These are phyloP conservation scores for Lates calcarifer DNA, from an alignment of 2,113 vertebrate species.

Conservation along the genomic window DNA sequence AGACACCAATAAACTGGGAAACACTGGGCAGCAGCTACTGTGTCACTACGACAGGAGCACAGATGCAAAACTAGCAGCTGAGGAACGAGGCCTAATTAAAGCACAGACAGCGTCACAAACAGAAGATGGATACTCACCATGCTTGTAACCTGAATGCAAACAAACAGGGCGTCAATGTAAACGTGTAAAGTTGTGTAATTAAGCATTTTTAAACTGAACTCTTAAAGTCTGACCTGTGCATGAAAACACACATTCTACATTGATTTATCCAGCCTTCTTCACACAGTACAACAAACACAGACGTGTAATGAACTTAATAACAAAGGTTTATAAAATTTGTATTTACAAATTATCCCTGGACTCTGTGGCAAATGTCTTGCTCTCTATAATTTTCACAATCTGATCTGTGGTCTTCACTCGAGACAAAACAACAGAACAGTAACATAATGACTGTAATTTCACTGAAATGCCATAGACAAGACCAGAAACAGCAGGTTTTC, in stretches of 20 bases:
- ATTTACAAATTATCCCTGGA: slow-evolving; percentile 51
- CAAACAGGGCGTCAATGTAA: slow-evolving; percentile 85
- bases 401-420: slow-evolving; percentile 52
- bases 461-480: slow-evolving; percentile 77
- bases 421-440: slow-evolving; percentile 59
- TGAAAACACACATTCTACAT: background rate
- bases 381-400: slow-evolving; percentile 60
- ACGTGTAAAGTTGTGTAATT: slow-evolving; percentile 25
- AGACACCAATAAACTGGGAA: slow-evolving; percentile 38
- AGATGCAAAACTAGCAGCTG: slow-evolving; percentile 50
- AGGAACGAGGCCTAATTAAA: slow-evolving; percentile 80
- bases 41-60: slow-evolving; percentile 50
- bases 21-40: slow-evolving; percentile 54
- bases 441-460: slow-evolving; percentile 79
- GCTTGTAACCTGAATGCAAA: slow-evolving; percentile 98
- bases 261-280: background rate
- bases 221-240: background rate
- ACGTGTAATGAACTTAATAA: slow-evolving; percentile 32
- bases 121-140: slow-evolving; percentile 95
- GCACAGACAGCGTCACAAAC: slow-evolving; percentile 84
- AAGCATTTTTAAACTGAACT: background rate
- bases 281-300: slow-evolving; percentile 26
- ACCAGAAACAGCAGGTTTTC: slow-evolving; percentile 87
- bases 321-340: slow-evolving; percentile 46
- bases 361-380: slow-evolving; percentile 27